Conservation (phyloP, 2,797 vertebrate species). For the Acanthurus leucopareius region DNA sequence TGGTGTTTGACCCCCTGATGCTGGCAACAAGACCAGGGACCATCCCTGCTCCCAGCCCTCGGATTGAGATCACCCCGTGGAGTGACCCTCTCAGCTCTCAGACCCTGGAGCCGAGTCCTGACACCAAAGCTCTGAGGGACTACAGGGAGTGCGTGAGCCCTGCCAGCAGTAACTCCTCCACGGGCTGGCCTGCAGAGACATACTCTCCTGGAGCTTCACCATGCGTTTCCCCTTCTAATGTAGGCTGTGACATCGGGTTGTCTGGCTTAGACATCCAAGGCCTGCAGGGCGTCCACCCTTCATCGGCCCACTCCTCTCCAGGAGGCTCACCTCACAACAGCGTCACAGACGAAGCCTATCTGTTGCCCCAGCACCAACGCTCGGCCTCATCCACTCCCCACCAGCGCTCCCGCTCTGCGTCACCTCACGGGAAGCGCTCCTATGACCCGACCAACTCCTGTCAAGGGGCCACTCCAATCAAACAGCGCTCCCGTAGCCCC, state of each 20-base stretch:
- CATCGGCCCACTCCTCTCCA: slow-evolving; percentile 94
- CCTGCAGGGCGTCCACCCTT: slow-evolving; percentile 93
- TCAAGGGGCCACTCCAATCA: slow-evolving; percentile 81
- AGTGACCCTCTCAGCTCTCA: slow-evolving; percentile 91
- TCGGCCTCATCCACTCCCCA: slow-evolving; percentile 85
- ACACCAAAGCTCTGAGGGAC: slow-evolving; percentile 83
- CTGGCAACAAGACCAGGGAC: slow-evolving; percentile 83
- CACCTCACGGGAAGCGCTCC: slow-evolving; percentile 93
- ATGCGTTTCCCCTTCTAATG: slow-evolving; percentile 90
- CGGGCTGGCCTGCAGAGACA: slow-evolving; percentile 93
- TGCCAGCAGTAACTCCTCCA: slow-evolving; percentile 96
- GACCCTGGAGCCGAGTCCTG: slow-evolving; percentile 82
- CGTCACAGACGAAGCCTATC: slow-evolving; percentile 91
- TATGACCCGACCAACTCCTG: slow-evolving; percentile 86
- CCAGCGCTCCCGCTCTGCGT: slow-evolving; percentile 93
- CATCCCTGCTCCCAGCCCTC: slow-evolving; percentile 90
- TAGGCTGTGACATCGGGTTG: slow-evolving; percentile 66
- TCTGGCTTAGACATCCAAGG: slow-evolving; percentile 91
- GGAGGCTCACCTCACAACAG: slow-evolving; percentile 93
- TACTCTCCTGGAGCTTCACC: slow-evolving; percentile 94
- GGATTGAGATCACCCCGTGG: slow-evolving; percentile 97
- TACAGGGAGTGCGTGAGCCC: slow-evolving; percentile 97
- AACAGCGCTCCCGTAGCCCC: slow-evolving; percentile 92
- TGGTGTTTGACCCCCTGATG: slow-evolving; percentile 72
- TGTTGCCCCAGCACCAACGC: slow-evolving; percentile 73